These are phyloP conservation scores for Columba guinea DNA, from an alignment of 2,797 vertebrate genomes.

Conservation along the genomic window DNA sequence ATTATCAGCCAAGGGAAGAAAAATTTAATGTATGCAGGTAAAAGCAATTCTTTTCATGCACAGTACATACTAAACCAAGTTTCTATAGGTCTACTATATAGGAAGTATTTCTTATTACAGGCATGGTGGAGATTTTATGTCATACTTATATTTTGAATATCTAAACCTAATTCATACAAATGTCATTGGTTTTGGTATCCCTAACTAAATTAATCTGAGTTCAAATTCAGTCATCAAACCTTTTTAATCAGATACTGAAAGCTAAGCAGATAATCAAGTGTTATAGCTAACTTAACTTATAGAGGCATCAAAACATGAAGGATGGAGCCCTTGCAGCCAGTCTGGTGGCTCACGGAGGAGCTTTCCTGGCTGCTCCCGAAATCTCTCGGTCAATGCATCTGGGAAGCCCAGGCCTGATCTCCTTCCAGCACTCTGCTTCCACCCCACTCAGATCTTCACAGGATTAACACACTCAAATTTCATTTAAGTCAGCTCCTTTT, in stretches of 20 bases:
- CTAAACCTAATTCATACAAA: not conserved
- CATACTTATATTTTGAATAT: not conserved
- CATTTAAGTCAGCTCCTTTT: not conserved
- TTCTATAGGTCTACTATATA: not conserved
- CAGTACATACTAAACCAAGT: not conserved
- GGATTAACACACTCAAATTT: not conserved
- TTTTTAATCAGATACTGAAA: not conserved
- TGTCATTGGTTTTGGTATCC: not conserved
- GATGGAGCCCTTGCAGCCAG: not conserved
- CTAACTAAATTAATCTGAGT: not conserved
- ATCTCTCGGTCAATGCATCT: accelerated
- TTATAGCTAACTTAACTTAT: not conserved
- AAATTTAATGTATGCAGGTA: not conserved
- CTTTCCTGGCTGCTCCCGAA: not conserved
- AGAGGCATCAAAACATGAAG: accelerated
- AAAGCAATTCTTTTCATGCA: not conserved
- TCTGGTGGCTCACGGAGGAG: accelerated
- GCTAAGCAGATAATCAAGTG: not conserved
- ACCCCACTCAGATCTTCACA: not conserved
- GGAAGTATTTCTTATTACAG: not conserved
- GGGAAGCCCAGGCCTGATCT: not conserved
- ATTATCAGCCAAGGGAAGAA: constrained; percentile 24
- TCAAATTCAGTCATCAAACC: not conserved
- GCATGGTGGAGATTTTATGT: not conserved
- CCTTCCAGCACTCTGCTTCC: not conserved